Evolutionary conservation across 2,888 invertebrate genomes (phyloP).

Genomic region (Drosophila neotestacea): DNA sequence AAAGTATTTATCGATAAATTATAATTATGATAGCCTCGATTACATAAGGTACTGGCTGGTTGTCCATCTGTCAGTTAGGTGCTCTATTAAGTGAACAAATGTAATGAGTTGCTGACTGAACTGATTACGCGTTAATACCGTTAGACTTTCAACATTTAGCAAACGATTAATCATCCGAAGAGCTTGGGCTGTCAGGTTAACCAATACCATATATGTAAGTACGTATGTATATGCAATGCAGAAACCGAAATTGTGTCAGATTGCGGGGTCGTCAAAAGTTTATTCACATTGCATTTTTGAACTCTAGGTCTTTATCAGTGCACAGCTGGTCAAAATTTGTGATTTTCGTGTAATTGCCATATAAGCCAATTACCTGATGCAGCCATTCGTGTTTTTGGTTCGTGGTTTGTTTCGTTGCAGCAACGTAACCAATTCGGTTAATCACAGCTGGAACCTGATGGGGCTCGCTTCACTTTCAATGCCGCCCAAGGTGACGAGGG

Average conservation of each 20-base stretch:
- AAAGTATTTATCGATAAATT: conserved; percentile 46
- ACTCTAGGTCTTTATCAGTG: conserved; percentile 42
- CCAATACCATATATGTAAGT: conserved; percentile 18
- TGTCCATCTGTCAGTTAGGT: conserved; percentile 38
- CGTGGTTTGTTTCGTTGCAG: conserved; percentile 37
- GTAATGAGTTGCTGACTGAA: conserved; percentile 48
- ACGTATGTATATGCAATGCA: conserved; percentile 9
- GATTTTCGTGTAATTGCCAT: conserved; percentile 46
- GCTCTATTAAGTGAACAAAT: conserved; percentile 56
- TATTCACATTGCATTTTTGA: conserved; percentile 43
- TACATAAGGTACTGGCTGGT: conserved; percentile 48
- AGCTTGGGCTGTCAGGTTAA: conserved; percentile 26
- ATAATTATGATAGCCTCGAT: conserved; percentile 29
- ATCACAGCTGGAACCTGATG: conserved; percentile 54
- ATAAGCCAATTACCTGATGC: conserved; percentile 52
- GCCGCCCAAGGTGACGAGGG: conserved; percentile 50
- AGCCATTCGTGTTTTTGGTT: conserved; percentile 47
- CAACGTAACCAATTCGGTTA: conserved; percentile 44
- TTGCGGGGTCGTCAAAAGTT: conserved; percentile 41
- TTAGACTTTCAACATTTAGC: conserved; percentile 35
- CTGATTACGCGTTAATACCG: conserved; percentile 45
- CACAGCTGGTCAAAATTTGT: conserved; percentile 25
- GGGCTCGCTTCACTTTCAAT: conserved; percentile 62
- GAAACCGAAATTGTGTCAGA: conserved; percentile 38
- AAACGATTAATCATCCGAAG: conserved; percentile 48